Conservation (phyloP, 2,888 invertebrate species). For the Dryocosmus kuriphilus region DNA sequence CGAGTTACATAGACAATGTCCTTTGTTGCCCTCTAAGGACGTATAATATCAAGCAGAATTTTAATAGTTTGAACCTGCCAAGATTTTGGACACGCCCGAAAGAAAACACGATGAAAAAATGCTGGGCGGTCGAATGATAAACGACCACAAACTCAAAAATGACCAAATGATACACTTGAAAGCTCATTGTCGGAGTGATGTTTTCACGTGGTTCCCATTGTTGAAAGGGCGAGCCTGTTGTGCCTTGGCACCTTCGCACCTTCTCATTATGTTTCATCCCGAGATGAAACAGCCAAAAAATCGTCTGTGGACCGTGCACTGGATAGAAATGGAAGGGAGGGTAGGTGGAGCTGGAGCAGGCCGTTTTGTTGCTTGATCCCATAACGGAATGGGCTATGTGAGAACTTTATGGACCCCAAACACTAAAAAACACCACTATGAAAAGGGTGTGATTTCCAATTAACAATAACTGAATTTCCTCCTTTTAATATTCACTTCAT, state of each 20-base stretch:
- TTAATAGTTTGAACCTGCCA: conserved; percentile 34
- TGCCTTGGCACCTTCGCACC: conserved; percentile 56
- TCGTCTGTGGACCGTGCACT: conserved; percentile 44
- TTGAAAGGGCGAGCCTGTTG: conserved; percentile 30
- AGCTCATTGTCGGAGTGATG: conserved; percentile 69
- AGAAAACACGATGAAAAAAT: conserved; percentile 68
- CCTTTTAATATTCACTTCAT: background rate
- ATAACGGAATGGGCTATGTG: conserved; percentile 46
- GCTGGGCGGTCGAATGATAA: conserved; percentile 69
- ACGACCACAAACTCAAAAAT: conserved; percentile 73
- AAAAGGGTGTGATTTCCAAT: conserved; percentile 6
- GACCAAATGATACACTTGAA: conserved; percentile 74
- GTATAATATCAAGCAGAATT: conserved; percentile 4
- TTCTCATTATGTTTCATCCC: conserved; percentile 60
- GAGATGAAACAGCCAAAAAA: conserved; percentile 61
- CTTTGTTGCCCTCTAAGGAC: conserved; percentile 5
- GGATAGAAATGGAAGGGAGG: conserved; percentile 42
- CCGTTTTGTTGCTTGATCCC: conserved; percentile 53
- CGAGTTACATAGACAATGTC: background rate
- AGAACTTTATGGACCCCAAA: background rate
- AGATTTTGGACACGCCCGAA: conserved; percentile 43
- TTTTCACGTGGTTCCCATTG: conserved; percentile 65
- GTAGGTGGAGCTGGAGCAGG: conserved; percentile 46
- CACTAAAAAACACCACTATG: background rate
- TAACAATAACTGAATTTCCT: background rate